These are phyloP conservation scores for Alviniconcha strummeri DNA, from an alignment of 2,888 invertebrate species.

Conservation along the genomic window DNA sequence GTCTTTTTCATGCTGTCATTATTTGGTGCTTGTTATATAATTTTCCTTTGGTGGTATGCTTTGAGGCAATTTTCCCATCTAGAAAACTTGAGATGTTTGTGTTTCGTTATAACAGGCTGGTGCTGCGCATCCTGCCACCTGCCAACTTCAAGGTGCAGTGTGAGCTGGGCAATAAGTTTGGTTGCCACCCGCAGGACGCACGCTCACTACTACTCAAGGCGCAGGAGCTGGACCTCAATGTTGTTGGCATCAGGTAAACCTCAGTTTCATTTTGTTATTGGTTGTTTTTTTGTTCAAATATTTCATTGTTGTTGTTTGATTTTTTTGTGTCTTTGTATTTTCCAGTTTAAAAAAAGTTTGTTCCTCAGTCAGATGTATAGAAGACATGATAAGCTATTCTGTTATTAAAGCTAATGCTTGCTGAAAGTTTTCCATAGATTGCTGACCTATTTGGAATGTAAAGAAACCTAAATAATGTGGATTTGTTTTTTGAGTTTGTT, in stretches of 20 bases:
- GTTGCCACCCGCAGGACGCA: slow-evolving; percentile 79
- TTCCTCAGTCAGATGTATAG: too few relatives aligned
- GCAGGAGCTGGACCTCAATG: slow-evolving; percentile 84
- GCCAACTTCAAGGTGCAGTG: slow-evolving; percentile 79
- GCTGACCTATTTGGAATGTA: not conserved
- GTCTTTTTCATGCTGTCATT: too few relatives aligned
- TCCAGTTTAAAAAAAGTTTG: not conserved
- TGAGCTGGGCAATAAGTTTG: slow-evolving; percentile 92
- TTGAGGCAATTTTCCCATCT: too few relatives aligned
- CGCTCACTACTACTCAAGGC: slow-evolving; percentile 80
- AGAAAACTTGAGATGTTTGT: too few relatives aligned
- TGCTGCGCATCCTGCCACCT: slow-evolving; percentile 72
- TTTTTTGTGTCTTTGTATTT: not conserved
- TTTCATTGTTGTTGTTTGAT: not conserved
- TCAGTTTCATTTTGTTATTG: not conserved
- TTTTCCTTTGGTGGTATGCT: too few relatives aligned
- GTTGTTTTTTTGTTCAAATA: not conserved
- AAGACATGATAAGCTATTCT: too few relatives aligned
- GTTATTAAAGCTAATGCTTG: too few relatives aligned
- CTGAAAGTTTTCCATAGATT: not conserved
- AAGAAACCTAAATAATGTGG: not conserved
- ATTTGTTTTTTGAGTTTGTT: not conserved
- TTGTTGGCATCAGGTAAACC: slow-evolving; percentile 77
- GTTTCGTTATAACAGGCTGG: slow-evolving; percentile 55
- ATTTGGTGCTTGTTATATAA: too few relatives aligned